Evolutionary conservation across 1,140 invertebrate species (phyloP), one percentile per base, ranked within the genome.

Genomic region (Bradysia coprophila): DNA sequence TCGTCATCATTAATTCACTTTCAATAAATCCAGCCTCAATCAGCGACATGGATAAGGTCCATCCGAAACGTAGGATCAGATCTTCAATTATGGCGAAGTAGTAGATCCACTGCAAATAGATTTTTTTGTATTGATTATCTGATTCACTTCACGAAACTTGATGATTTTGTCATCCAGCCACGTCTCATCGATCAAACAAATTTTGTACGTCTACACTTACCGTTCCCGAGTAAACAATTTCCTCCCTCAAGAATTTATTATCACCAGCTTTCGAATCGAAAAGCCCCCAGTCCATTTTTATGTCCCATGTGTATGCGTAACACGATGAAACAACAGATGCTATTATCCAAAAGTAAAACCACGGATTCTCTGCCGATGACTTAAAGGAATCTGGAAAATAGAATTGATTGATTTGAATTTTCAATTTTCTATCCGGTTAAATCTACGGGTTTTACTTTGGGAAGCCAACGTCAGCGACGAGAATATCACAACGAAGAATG

Each of bases 221-320:
- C 54, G 69, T 72, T 24, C 75, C 76, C 38, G 76, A 78, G 55
- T 83, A 84, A 21, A 84, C 79, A 48, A 81, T 78, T 64, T 85
- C 80, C 56, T 85, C 81, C 34, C 81, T 57, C 10, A 85, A 64
- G 56, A 82, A 76, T 55, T 63, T 72, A 63, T 92, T 90, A 63
- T 94, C 84, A 39, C 57, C 57, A 22, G 85, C 76, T 43, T 77
- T 79, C 41, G 72, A 75, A 57, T 93, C 89, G 48, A 96, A 80
- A n/a, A 98, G 64, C 4, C 94, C 93, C 93, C 93, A 98, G 70
- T 98, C 93, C 85, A 97, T 91, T 63, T 88, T 90, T 10, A 97
- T 78, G 62, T 98, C 93, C 93, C 93, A 97, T 4, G 78, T 78
- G 54, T 88, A 89, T 0, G 85, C 81, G 59, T 91, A 94, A 38